These are phyloP conservation scores for Cephus runcator DNA, from an alignment of 2,888 invertebrate genomes.

Conservation along the genomic window DNA sequence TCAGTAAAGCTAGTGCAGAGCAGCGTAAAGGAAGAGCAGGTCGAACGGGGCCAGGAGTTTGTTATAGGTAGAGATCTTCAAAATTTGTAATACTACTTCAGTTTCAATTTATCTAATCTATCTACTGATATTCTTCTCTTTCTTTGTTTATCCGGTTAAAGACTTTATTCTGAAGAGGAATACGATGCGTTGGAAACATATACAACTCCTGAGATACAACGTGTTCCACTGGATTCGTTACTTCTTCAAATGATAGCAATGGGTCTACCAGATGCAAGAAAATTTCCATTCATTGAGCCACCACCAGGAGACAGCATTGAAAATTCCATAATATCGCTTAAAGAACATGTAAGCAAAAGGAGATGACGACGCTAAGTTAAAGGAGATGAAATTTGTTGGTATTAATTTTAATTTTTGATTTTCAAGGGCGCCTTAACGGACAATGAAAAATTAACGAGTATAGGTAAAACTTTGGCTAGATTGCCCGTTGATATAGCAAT, in stretches of 20 bases:
- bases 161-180: slow-evolving; percentile 87
- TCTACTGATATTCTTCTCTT: neutral
- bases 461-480: slow-evolving; percentile 87
- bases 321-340: slow-evolving; percentile 85
- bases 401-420: slow-evolving; percentile 8
- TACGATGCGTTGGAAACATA: slow-evolving; percentile 83
- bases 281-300: slow-evolving; percentile 96
- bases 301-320: slow-evolving; percentile 87
- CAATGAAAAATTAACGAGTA: slow-evolving; percentile 83
- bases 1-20: slow-evolving; percentile 97
- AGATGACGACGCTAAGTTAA: neutral
- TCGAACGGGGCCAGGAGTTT: slow-evolving; percentile 93
- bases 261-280: slow-evolving; percentile 89
- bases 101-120: slow-evolving; percentile 1
- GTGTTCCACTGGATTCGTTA: slow-evolving; percentile 93
- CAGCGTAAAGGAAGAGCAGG: slow-evolving; percentile 97
- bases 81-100: neutral
- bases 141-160: slow-evolving; percentile 39
- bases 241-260: slow-evolving; percentile 93
- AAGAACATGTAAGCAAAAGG: slow-evolving; percentile 77
- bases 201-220: slow-evolving; percentile 91
- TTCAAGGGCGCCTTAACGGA: slow-evolving; percentile 80
- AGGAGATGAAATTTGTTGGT: neutral
- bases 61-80: slow-evolving; percentile 70
- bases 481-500: slow-evolving; percentile 95